Evolutionary conservation across 2,888 invertebrate genomes (phyloP).

Genomic region (Eupithecia pulchellata): DNA sequence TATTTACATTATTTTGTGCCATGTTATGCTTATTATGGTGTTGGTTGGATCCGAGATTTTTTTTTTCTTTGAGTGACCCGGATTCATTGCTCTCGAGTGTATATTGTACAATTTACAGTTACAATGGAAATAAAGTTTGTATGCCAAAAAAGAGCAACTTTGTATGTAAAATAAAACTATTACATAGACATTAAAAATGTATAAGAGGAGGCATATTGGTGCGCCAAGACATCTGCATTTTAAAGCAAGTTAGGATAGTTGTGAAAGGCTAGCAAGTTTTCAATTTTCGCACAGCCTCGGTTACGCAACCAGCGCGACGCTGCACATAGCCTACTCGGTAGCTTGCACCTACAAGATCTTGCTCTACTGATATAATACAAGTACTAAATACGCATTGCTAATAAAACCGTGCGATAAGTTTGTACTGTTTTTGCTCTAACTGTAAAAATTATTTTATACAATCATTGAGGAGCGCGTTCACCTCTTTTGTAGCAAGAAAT

Average conservation of each 20-base stretch:
- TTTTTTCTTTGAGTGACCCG: too few species aligned
- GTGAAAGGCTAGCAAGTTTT: conserved; percentile 44
- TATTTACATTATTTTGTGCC: conserved; percentile 30
- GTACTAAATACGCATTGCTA: conserved; percentile 8
- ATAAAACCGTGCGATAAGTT: neutral
- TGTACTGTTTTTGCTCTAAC: neutral
- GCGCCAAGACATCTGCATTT: conserved; percentile 21
- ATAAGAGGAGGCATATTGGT: neutral
- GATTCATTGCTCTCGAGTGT: too few species aligned
- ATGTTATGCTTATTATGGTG: conserved; percentile 21
- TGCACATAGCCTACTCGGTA: conserved; percentile 22
- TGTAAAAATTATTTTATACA: neutral
- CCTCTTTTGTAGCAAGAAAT: conserved; percentile 12
- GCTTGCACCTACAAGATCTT: conserved; percentile 25
- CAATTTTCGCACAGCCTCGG: conserved; percentile 44
- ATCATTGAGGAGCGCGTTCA: conserved; percentile 16
- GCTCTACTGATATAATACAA: conserved; percentile 33
- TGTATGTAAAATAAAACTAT: too few species aligned
- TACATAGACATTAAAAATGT: too few species aligned
- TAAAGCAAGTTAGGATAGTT: conserved; percentile 29
- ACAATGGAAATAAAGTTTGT: too few species aligned
- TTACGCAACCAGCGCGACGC: conserved; percentile 39
- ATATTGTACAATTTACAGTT: too few species aligned
- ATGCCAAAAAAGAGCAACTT: too few species aligned
- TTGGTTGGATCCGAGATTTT: conserved; percentile 24